Base-by-base conservation (phyloP, 2,113 vertebrate species). In the Hipposideros armiger region DNA sequence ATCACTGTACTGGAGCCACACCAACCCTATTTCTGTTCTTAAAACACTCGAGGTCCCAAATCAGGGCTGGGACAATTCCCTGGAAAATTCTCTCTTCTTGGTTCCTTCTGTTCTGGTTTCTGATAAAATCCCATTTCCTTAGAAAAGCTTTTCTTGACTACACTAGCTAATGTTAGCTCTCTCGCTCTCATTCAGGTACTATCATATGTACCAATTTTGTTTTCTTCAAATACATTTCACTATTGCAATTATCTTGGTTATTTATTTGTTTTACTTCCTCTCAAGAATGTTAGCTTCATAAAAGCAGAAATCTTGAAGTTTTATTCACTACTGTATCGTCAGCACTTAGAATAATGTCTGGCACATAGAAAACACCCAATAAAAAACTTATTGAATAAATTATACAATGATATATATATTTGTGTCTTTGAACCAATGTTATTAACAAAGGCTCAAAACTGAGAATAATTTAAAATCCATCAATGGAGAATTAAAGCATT, bases 391-490 rank as follows among this genome's bases (percentile, higher is more conserved):
- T 20, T 92, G 15, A 58, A 54, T 87, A 52, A 94, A 77, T 67
- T 73, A 0, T 69, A 70, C 15, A 89, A 36, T 47, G 32, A 58
- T 62, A 36, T 28, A 91, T n/a, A 70, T 30, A 6, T 40, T 32
- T 94, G 45, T 88, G 13, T 40, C 22, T 88, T 52, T 94, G 58
- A 90, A 81, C 5, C 22, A 60, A 47, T 45, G 4, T 70, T 56
- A 81, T 70, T 80, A 92, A 92, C 40, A 90, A 92, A 88, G 26
- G 4, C 40, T 54, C n/a, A 88, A 90, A 40, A 66, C 5, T 78
- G 19, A n/a, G 94, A 94, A 91, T 45, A 83, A 87, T 67, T 87
- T 67, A 47, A 92, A 90, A 78, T 87, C 15, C 2, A 92, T 67
- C 50, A 92, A 19, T 64, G 5, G 15, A 74, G 17, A 77, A 50